Conservation (phyloP, 2,797 vertebrate genomes). For the Sus cebifrons region DNA sequence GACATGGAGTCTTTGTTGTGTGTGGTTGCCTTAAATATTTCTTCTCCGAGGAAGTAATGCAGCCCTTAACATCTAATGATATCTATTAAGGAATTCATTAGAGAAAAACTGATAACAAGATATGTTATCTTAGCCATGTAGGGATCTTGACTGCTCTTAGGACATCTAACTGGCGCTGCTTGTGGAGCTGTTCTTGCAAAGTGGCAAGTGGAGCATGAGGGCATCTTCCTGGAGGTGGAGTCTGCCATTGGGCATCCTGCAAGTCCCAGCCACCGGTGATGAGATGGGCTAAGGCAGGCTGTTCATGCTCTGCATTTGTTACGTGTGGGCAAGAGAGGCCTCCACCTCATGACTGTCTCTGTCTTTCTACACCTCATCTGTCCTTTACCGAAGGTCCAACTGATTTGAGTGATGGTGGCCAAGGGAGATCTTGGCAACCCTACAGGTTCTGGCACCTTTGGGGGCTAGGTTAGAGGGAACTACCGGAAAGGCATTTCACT, state of each 20-base stretch:
- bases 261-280: not conserved
- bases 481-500: not conserved
- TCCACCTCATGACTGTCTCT: not conserved
- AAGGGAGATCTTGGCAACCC: not conserved
- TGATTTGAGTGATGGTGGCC: not conserved
- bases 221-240: not conserved
- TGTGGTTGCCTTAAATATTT: conserved; percentile 70
- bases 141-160: conserved; percentile 54
- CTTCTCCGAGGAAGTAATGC: conserved; percentile 69
- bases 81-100: conserved; percentile 82
- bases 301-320: not conserved
- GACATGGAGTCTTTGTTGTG: not conserved
- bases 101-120: conserved; percentile 79
- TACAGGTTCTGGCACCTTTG: not conserved
- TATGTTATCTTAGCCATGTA: conserved; percentile 62
- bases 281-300: not conserved
- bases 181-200: not conserved
- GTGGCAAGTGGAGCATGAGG: not conserved
- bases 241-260: not conserved
- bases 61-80: conserved; percentile 76
- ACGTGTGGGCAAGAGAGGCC: not conserved
- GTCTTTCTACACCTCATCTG: not conserved
- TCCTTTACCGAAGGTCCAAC: not conserved
- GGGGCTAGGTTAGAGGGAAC: not conserved
- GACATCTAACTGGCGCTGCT: not conserved